A percentile compares a stretch with the other conserved stretches of the same genome.
These are phyloP conservation scores for Stylophora pistillata DNA, from an alignment of 64 coral and sea anemone species.

Conservation along the genomic window DNA sequence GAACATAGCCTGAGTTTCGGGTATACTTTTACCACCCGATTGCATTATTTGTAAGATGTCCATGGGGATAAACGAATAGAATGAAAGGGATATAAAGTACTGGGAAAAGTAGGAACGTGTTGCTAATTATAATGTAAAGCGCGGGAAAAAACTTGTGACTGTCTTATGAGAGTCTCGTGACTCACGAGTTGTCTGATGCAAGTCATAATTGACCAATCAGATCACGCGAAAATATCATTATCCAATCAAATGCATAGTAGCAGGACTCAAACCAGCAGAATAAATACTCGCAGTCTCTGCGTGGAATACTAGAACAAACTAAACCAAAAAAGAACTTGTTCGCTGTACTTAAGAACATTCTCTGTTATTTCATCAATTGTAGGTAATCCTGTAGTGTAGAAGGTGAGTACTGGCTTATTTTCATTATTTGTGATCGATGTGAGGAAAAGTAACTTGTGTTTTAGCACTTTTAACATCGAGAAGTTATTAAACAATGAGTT, in stretches of 20 bases:
- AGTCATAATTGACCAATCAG: slow-evolving; percentile 24
- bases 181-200: slow-evolving; percentile 10
- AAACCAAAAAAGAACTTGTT: background rate
- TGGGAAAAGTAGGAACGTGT: background rate
- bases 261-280: background rate
- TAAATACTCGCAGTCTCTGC: background rate
- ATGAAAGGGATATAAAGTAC: background rate
- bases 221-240: background rate
- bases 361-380: background rate
- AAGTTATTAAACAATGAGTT: slow-evolving; percentile 1
- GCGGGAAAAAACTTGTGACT: slow-evolving; percentile 10
- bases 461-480: background rate
- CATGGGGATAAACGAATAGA: no score
- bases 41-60: no score
- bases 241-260: background rate
- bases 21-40: no score
- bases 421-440: background rate
- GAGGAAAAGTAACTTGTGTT: no score
- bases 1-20: no score
- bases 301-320: background rate
- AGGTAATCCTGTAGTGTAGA: background rate
- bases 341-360: background rate
- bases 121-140: background rate
- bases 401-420: background rate
- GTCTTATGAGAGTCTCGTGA: slow-evolving; percentile 33